Evolutionary conservation across 2,113 vertebrate species (phyloP).

Genomic region (Probosciger aterrimus): DNA sequence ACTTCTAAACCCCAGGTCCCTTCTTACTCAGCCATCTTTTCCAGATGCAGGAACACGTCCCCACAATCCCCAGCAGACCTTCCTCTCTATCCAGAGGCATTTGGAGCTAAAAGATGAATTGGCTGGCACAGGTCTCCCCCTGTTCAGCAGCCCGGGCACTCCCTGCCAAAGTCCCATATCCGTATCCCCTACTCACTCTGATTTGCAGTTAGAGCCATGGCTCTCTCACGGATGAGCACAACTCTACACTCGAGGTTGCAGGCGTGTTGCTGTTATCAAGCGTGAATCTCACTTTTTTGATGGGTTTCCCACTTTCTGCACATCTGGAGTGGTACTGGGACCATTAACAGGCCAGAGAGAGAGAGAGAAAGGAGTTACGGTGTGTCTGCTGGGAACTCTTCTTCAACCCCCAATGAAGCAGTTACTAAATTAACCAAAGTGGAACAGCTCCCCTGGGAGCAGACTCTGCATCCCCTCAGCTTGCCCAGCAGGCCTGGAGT

Average conservation of each 20-base stretch:
- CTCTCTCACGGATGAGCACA: rapidly evolving
- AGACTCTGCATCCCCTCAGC: neutral
- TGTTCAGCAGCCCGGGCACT: neutral
- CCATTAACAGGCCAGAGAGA: neutral
- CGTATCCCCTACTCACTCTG: rapidly evolving
- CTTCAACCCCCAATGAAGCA: neutral
- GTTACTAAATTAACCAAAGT: neutral
- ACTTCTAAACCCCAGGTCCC: neutral
- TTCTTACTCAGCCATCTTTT: neutral
- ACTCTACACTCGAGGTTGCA: rapidly evolving
- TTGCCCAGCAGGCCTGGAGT: neutral
- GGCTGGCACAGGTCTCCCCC: neutral
- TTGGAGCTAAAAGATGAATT: neutral
- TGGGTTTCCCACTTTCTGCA: neutral
- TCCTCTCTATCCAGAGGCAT: neutral
- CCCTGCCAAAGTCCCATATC: neutral
- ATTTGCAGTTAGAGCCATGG: rapidly evolving
- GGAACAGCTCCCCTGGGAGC: neutral
- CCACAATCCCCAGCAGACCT: neutral
- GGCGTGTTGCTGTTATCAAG: neutral
- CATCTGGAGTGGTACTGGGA: neutral
- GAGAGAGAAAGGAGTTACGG: neutral
- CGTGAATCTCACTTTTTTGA: rapidly evolving
- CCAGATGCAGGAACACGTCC: neutral
- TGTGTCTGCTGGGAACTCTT: neutral